phyloP scores from a whole-genome alignment of 2,888 invertebrate species.

The Dastarcus helophoroides region DNA sequence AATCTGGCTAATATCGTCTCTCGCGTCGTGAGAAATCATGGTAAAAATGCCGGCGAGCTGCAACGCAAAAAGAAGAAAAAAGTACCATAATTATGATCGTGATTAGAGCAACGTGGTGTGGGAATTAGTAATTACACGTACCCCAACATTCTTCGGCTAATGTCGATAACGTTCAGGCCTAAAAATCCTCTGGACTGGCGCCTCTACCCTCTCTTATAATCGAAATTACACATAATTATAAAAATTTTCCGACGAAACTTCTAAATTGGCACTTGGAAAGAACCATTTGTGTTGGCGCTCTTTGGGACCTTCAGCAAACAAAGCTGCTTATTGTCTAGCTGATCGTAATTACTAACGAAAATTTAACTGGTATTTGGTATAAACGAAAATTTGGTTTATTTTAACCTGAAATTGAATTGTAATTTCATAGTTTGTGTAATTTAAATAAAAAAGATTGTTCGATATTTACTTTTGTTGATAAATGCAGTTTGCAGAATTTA shows the following conservation, averaged over 20 bases:
- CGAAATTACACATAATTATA: conserved; percentile 37
- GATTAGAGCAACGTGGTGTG: conserved; percentile 36
- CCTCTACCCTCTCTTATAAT: conserved; percentile 30
- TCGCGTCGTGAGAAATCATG: conserved; percentile 31
- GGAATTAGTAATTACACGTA: conserved; percentile 38
- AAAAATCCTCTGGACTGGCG: conserved; percentile 6
- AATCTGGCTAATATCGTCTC: no score
- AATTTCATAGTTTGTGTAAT: no score
- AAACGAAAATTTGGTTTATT: no score
- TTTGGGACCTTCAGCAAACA: no score
- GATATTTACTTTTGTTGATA: no score
- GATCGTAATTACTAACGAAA: no score
- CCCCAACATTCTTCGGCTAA: conserved; percentile 20
- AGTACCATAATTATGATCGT: conserved; percentile 34
- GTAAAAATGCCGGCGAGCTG: conserved; percentile 30
- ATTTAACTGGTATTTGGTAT: no score
- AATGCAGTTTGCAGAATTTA: no score
- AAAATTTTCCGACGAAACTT: conserved; percentile 27
- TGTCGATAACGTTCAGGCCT: conserved; percentile 23
- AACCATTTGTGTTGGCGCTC: no score
- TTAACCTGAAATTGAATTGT: no score
- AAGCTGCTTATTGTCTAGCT: no score
- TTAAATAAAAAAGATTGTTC: no score
- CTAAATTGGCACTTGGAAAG: conserved; percentile 17
- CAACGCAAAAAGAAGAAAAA: conserved; percentile 33